Conservation (phyloP, 2,888 invertebrate species). For the Phrixothrix hirtus region DNA sequence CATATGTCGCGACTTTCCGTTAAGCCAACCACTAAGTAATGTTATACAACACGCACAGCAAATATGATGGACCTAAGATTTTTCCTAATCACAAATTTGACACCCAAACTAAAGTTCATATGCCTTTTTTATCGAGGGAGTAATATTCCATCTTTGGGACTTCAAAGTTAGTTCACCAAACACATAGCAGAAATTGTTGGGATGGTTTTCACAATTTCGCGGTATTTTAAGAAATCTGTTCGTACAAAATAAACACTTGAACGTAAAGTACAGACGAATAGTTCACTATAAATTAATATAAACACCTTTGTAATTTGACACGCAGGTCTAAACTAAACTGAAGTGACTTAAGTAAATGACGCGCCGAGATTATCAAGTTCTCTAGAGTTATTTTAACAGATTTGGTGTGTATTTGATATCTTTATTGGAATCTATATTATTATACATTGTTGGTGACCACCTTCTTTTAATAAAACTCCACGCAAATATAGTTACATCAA, state of each 20-base stretch:
- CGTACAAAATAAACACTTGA: too few relatives aligned
- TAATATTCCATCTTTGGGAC: slow-evolving; percentile 1
- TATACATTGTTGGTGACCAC: neutral
- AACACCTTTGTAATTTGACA: slow-evolving; percentile 1
- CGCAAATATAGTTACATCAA: too few relatives aligned
- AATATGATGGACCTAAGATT: too few relatives aligned
- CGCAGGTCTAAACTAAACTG: slow-evolving; percentile 1
- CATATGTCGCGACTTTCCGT: too few relatives aligned
- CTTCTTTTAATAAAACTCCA: neutral
- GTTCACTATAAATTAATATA: too few relatives aligned
- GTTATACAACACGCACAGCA: slow-evolving; percentile 27
- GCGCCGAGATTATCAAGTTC: too few relatives aligned
- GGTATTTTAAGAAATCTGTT: too few relatives aligned
- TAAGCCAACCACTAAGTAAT: slow-evolving; percentile 30
- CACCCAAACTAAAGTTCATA: too few relatives aligned
- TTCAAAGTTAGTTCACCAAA: slow-evolving; percentile 8
- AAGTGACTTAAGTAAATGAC: too few relatives aligned
- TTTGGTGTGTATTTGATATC: too few relatives aligned
- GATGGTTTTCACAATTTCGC: slow-evolving; percentile 1
- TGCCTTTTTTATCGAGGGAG: slow-evolving; percentile 32
- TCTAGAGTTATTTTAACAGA: neutral
- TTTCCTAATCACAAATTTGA: slow-evolving; percentile 34
- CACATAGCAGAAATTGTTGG: slow-evolving; percentile 3
- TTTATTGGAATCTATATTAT: too few relatives aligned
- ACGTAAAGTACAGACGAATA: neutral